Base-by-base conservation (phyloP, 2,888 invertebrate genomes). In the Carpatolechia fugitivella region DNA sequence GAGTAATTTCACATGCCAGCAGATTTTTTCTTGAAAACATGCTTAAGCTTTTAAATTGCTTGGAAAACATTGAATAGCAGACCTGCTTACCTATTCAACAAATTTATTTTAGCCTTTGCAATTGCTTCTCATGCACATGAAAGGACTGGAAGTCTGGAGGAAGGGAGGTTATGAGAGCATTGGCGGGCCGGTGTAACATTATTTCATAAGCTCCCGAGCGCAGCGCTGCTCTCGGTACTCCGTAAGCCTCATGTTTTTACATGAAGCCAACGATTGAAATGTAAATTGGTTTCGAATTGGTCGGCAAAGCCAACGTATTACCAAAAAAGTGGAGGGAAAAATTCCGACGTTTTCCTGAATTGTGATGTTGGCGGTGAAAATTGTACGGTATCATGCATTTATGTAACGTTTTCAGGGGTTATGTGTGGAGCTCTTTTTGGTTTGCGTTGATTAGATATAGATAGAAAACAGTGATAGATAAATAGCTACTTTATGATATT, bases 271-370 rank as follows among this genome's bases (percentile, higher is more conserved):
- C 80, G 83, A 83, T 83, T 84, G 83, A 83, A 84, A 84, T 83
- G 83, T 83, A 83, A 84, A 84, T 84, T 83, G 80, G 76, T 78
- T 80, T 78, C 76, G 79, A 83, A 82, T 81, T 82, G 83, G 82
- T 78, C 79, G 76, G 76, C 78, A 80, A 80, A 79, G 79, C 78
- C 80, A 76, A 75, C 70, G 75, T 74, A 76, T 78, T 75, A 76
- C 70, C 65, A 68, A 74, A 79, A 81, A 80, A 72, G 72, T 41
- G 63, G 64, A 60, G 67, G 68, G 63, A 73, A 78, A 78, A 71
- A 69, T 66, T 61, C 62, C 67, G 65, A 69, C 69, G 71, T 66
- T 72, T 76, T 74, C 64, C 70, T 68, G 71, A 66, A 74, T 74
- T 72, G 69, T 61, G 59, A 68, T 74, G 71, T 68, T 68, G 73